phyloP scores from a whole-genome alignment of 2,797 vertebrate genomes.

The Euthynnus affinis region DNA sequence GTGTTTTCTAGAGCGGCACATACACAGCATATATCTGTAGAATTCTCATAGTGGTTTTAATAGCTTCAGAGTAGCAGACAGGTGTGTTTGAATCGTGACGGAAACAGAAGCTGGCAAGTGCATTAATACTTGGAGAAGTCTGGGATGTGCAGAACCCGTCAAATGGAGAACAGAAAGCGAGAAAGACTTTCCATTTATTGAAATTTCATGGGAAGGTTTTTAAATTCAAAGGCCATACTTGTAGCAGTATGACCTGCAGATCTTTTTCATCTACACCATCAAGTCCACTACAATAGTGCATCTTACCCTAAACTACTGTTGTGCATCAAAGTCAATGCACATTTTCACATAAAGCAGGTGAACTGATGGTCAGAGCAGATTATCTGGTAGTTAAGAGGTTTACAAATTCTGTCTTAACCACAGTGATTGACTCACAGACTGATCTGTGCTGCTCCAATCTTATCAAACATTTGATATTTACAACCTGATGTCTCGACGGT shows the following conservation, averaged over 20 bases:
- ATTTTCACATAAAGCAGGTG: slow-evolving; percentile 4
- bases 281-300: not conserved
- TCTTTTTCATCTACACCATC: not conserved
- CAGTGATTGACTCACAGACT: slow-evolving; percentile 10
- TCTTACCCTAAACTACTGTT: not conserved
- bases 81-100: slow-evolving; percentile 26
- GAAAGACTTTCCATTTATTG: not conserved
- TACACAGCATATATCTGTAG: not conserved
- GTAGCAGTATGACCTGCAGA: not conserved
- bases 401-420: slow-evolving; percentile 15
- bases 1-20: slow-evolving; percentile 17
- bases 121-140: slow-evolving; percentile 25
- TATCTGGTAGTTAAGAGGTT: not conserved
- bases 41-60: slow-evolving; percentile 27
- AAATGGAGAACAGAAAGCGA: slow-evolving; percentile 20
- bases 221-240: not conserved
- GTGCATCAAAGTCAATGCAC: not conserved
- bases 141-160: slow-evolving; percentile 35
- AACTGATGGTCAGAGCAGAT: slow-evolving; percentile 6
- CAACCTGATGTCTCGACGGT: slow-evolving; percentile 31
- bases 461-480: slow-evolving; percentile 59
- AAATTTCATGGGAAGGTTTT: not conserved
- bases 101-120: slow-evolving; percentile 42
- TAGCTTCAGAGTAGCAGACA: slow-evolving; percentile 28
- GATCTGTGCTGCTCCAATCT: slow-evolving; percentile 11